Percentiles rank a stretch among this genome's conserved stretches.
Evolutionary conservation across 2,888 invertebrate species (phyloP).

Genomic region (Lordiphosa fenestrarum): DNA sequence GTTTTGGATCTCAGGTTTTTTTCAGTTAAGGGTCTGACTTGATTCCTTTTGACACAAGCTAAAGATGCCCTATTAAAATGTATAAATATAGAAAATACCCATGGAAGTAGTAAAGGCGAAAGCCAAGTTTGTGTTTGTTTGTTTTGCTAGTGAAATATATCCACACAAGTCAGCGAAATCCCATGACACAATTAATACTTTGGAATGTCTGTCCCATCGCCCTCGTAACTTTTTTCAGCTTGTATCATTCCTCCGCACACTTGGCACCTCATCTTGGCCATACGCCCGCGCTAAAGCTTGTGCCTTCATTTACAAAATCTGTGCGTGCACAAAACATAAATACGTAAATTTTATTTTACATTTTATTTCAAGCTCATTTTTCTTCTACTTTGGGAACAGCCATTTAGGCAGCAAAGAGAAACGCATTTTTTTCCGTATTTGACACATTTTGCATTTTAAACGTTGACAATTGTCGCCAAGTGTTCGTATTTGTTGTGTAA

Average conservation of each 20-base stretch:
- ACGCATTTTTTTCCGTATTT: slow-evolving; percentile 60
- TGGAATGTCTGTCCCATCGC: slow-evolving; percentile 28
- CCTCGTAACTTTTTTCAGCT: slow-evolving; percentile 9
- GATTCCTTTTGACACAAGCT: no score
- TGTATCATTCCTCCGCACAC: no score
- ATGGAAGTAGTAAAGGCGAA: no score
- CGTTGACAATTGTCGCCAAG: slow-evolving; percentile 69
- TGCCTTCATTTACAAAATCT: slow-evolving; percentile 72
- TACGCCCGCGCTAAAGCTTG: slow-evolving; percentile 30
- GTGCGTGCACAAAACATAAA: slow-evolving; percentile 72
- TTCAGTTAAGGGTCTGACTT: no score
- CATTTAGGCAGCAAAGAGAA: slow-evolving; percentile 49
- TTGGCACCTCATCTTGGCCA: background rate
- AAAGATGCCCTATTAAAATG: no score
- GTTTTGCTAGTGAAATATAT: no score
- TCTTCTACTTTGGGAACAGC: slow-evolving; percentile 47
- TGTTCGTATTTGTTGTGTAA: slow-evolving; percentile 65
- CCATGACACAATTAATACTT: slow-evolving; percentile 15
- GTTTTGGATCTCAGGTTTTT: no score
- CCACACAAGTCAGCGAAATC: background rate
- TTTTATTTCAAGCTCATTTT: slow-evolving; percentile 71
- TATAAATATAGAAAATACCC: slow-evolving; percentile 4
- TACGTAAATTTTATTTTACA: slow-evolving; percentile 64
- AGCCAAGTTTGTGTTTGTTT: no score
- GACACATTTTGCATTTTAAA: slow-evolving; percentile 74